Conservation (phyloP, 2,113 vertebrate genomes). For the Mellivora capensis region DNA sequence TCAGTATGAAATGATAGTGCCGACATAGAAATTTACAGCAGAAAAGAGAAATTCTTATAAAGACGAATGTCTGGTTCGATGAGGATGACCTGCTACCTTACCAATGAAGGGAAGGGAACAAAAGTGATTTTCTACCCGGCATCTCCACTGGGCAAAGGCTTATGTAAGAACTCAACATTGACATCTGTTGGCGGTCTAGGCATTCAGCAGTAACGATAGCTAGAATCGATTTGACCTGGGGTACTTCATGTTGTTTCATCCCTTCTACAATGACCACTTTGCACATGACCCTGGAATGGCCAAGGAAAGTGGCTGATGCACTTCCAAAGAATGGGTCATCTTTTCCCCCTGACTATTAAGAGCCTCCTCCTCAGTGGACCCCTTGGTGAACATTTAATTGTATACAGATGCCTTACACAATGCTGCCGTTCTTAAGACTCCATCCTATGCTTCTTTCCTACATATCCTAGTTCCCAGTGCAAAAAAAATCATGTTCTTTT, state of each 20-base stretch:
- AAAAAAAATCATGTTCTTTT: not conserved
- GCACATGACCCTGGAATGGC: not conserved
- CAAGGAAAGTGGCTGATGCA: no score
- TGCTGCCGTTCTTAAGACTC: not conserved
- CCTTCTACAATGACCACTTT: not conserved
- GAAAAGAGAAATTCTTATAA: not conserved
- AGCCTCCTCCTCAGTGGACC: not conserved
- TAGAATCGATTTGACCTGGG: no score
- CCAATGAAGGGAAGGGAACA: not conserved
- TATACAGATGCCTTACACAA: not conserved
- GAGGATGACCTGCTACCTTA: not conserved
- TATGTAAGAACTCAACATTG: not conserved
- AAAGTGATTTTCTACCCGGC: not conserved
- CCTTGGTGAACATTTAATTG: not conserved
- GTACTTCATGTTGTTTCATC: not conserved
- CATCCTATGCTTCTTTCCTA: not conserved
- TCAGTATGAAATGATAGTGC: not conserved
- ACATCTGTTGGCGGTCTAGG: accelerated
- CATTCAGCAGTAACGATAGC: not conserved
- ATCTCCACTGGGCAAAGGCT: no score
- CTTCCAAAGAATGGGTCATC: not conserved
- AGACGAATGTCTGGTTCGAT: not conserved
- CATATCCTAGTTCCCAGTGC: not conserved
- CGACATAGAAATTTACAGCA: not conserved
- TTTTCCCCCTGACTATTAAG: not conserved